phyloP scores from a whole-genome alignment of 2,113 vertebrate genomes.

The Ctenodactylus gundi region DNA sequence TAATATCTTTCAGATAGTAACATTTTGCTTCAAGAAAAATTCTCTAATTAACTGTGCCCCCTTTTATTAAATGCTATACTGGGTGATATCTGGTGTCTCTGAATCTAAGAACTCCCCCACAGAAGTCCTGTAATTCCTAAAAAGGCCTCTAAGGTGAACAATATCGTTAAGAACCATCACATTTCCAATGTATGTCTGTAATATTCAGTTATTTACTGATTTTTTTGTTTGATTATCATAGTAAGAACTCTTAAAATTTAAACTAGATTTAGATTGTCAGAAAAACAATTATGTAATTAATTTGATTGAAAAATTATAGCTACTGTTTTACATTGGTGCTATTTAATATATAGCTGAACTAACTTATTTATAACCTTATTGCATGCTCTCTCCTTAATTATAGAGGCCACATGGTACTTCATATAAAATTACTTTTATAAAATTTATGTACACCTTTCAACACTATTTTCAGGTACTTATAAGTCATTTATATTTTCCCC shows the following conservation, averaged over 20 bases:
- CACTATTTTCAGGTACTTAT: neutral
- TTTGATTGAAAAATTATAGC: neutral
- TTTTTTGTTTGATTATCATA: neutral
- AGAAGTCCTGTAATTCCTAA: neutral
- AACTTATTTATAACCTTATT: no score
- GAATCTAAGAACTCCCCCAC: no score
- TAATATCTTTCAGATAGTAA: neutral
- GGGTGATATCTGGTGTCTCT: no score
- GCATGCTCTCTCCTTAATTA: neutral
- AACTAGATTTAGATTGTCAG: neutral
- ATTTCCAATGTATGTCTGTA: neutral
- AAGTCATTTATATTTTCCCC: neutral
- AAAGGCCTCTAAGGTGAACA: neutral
- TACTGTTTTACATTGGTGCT: neutral
- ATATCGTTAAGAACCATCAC: neutral
- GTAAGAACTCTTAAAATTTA: neutral
- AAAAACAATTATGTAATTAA: neutral
- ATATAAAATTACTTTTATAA: neutral
- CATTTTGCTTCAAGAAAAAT: constrained; percentile 27
- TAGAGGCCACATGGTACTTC: neutral
- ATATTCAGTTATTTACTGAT: neutral
- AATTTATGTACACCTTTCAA: neutral
- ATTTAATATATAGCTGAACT: neutral
- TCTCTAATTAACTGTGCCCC: accelerated
- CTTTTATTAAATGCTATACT: neutral